Percentiles rank a stretch among this genome's conserved stretches.
phyloP scores from a whole-genome alignment of 2,113 vertebrate genomes.

The Rhinoderma darwinii region DNA sequence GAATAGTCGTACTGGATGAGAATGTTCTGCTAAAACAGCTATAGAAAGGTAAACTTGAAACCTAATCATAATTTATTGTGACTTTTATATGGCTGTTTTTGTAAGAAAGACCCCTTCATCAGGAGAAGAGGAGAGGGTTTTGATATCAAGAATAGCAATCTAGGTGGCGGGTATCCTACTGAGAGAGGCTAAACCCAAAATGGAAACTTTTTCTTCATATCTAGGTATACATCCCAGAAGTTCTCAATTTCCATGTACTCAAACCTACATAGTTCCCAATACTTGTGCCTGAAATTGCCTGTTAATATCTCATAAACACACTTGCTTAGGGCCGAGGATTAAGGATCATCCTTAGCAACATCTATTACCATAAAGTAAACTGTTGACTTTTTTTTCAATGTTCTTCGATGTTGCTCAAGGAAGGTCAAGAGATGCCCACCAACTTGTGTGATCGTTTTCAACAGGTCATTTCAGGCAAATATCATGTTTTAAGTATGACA shows the following conservation, averaged over 20 bases:
- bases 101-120: background rate
- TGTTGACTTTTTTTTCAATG: background rate
- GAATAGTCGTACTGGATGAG: background rate
- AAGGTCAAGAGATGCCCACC: background rate
- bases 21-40: constrained; percentile 7
- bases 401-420: background rate
- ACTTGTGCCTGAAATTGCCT: background rate
- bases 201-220: background rate
- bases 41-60: background rate
- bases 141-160: background rate
- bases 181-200: background rate
- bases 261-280: background rate
- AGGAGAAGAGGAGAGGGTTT: background rate
- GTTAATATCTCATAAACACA: background rate
- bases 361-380: background rate
- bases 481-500: background rate
- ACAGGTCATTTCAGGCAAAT: background rate
- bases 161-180: background rate
- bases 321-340: background rate
- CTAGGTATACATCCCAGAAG: background rate
- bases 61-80: background rate
- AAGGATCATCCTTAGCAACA: background rate
- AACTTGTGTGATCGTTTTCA: background rate
- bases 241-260: background rate
- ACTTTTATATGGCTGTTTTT: constrained; percentile 34